Conservation (phyloP, 2,888 invertebrate species). For the Erannis defoliaria region DNA sequence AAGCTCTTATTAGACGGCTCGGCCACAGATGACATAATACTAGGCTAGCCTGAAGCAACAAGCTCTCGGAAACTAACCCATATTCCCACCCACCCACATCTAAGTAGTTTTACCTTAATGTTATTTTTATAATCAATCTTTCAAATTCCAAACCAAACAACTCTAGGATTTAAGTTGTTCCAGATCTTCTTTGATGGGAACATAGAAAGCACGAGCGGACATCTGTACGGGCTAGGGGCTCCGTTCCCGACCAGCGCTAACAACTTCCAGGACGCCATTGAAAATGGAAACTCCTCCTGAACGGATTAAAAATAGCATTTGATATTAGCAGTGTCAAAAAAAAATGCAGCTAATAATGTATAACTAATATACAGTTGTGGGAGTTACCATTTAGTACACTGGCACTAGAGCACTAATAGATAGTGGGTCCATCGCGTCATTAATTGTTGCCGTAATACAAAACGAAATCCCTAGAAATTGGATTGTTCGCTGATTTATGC, state of each 20-base stretch:
- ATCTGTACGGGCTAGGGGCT: constrained; percentile 97
- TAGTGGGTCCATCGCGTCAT: not conserved
- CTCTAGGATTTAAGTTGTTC: constrained; percentile 92
- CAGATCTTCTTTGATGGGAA: constrained; percentile 99
- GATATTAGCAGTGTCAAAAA: too few relatives aligned
- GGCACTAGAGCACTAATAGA: not conserved
- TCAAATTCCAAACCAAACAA: constrained; percentile 86
- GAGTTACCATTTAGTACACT: not conserved
- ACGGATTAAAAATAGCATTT: constrained; percentile 28
- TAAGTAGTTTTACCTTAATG: not conserved
- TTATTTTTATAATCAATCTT: constrained; percentile 76
- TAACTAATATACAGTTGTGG: too few relatives aligned
- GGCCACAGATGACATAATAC: too few relatives aligned
- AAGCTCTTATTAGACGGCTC: too few relatives aligned
- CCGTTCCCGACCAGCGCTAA: constrained; percentile 92
- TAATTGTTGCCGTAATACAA: not conserved
- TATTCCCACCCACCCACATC: too few relatives aligned
- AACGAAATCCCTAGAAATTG: not conserved
- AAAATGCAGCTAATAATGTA: too few relatives aligned
- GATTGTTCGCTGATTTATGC: not conserved
- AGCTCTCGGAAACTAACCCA: too few relatives aligned
- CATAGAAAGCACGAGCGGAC: constrained; percentile 98
- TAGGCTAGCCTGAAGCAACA: too few relatives aligned
- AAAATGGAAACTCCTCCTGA: constrained; percentile 88
- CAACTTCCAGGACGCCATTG: constrained; percentile 89